These are phyloP conservation scores for Aptenodytes patagonicus DNA, from an alignment of 2,113 vertebrate species.

Conservation along the genomic window DNA sequence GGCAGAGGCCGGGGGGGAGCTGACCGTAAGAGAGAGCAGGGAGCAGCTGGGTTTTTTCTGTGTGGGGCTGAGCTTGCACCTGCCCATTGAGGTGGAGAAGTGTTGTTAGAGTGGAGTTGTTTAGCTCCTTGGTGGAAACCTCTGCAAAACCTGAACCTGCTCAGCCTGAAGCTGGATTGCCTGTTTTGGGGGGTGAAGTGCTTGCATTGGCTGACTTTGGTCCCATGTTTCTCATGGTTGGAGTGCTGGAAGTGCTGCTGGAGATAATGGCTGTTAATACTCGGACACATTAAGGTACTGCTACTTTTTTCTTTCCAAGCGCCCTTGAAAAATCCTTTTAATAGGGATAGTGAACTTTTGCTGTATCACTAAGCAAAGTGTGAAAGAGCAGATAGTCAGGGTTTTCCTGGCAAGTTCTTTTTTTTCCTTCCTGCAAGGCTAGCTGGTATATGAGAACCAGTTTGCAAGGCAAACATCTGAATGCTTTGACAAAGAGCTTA, in stretches of 20 bases:
- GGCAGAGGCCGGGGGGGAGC: not conserved
- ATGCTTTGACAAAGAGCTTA: not conserved
- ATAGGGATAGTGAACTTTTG: not conserved
- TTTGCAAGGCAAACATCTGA: not conserved
- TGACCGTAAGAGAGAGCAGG: not conserved
- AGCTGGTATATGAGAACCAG: not conserved
- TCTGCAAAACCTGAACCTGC: not conserved
- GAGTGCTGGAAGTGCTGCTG: not conserved
- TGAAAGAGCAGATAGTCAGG: not conserved
- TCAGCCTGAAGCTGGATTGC: not conserved
- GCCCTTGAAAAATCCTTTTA: constrained; percentile 5
- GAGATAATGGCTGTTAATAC: not conserved
- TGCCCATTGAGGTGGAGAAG: not conserved
- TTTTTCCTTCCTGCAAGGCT: not conserved
- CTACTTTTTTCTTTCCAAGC: not conserved
- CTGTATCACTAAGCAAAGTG: not conserved
- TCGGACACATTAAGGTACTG: not conserved
- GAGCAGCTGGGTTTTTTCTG: not conserved
- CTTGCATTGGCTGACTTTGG: not conserved
- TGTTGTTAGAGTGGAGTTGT: not conserved
- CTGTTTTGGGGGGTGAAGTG: not conserved
- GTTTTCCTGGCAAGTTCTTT: not conserved
- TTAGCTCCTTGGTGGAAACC: not conserved
- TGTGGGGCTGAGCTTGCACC: fast-evolving
- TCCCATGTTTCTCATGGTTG: fast-evolving